These are phyloP conservation scores for Pasiphila rectangulata DNA, from an alignment of 2,888 invertebrate genomes.

Conservation along the genomic window DNA sequence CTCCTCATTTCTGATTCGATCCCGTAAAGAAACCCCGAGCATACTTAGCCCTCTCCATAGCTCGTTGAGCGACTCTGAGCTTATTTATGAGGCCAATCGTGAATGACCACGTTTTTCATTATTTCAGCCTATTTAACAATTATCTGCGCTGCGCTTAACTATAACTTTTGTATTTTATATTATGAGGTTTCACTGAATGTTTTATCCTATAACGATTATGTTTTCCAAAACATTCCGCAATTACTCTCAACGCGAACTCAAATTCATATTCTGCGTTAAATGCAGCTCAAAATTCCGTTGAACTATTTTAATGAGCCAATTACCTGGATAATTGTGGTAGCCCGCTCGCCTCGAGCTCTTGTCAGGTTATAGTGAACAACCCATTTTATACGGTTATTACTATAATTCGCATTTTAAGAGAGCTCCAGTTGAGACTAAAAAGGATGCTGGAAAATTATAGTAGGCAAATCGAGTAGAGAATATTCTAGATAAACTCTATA, in stretches of 20 bases:
- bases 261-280: conserved; percentile 27
- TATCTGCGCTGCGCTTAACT: no score
- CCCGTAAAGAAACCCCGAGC: no score
- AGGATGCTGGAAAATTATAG: background rate
- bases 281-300: conserved; percentile 28
- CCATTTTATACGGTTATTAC: conserved; percentile 30
- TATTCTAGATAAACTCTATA: no score
- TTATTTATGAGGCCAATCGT: no score
- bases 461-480: no score
- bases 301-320: conserved; percentile 37
- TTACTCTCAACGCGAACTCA: conserved; percentile 14
- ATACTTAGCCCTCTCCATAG: no score
- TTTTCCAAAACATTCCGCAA: background rate
- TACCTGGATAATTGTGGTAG: conserved; percentile 35
- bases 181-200: no score
- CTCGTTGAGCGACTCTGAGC: no score
- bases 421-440: conserved; percentile 3
- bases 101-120: no score
- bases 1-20: no score
- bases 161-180: no score
- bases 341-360: conserved; percentile 12
- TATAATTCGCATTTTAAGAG: conserved; percentile 14
- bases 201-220: background rate
- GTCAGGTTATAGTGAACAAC: conserved; percentile 21
- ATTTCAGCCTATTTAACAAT: no score